These are phyloP conservation scores for Diadumene lineata DNA, from an alignment of 92 coral and sea anemone species.

Conservation along the genomic window DNA sequence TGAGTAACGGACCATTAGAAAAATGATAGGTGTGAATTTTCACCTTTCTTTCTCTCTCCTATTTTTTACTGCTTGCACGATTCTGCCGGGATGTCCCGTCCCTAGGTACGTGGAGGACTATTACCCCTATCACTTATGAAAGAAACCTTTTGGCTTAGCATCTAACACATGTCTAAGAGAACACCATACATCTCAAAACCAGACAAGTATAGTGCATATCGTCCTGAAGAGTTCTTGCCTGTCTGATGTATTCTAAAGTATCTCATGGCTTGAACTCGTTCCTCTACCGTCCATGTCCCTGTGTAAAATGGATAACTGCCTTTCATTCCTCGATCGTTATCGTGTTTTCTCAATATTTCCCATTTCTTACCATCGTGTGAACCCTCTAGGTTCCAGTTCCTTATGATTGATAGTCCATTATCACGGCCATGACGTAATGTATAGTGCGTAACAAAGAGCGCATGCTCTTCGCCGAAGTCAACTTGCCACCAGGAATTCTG, in stretches of 20 bases:
- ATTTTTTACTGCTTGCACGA: no score
- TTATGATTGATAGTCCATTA: slow-evolving; percentile 73
- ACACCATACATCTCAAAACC: slow-evolving; percentile 79
- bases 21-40: no score
- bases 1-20: no score
- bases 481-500: slow-evolving; percentile 83
- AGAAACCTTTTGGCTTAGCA: no score
- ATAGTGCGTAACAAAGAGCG: slow-evolving; percentile 68
- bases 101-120: no score
- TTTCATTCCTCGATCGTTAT: slow-evolving; percentile 77
- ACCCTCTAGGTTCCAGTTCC: slow-evolving; percentile 84
- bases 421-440: slow-evolving; percentile 81
- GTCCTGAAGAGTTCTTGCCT: slow-evolving; percentile 78
- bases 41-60: no score
- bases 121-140: no score
- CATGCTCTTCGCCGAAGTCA: slow-evolving; percentile 65
- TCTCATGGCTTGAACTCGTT: slow-evolving; percentile 64
- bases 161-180: slow-evolving; percentile 49
- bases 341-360: slow-evolving; percentile 62
- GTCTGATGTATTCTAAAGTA: slow-evolving; percentile 78
- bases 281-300: slow-evolving; percentile 75
- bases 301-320: slow-evolving; percentile 73
- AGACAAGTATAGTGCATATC: slow-evolving; percentile 61
- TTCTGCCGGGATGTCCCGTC: background rate
- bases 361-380: slow-evolving; percentile 71